Base-by-base conservation (phyloP, 2,888 invertebrate species). In the Orthonychiurus folsomi region DNA sequence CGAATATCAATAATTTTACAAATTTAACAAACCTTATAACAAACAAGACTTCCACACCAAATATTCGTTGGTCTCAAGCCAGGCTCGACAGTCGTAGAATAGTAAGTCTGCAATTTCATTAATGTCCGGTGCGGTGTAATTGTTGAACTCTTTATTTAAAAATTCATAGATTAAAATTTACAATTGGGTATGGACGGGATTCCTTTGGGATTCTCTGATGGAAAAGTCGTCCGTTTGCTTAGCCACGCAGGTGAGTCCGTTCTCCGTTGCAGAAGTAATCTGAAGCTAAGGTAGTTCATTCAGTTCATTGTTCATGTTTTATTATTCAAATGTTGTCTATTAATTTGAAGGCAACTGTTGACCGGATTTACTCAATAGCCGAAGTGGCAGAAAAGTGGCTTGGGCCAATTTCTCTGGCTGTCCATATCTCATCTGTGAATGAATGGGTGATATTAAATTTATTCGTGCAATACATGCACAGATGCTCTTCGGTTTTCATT, bases 341-440 rank as follows among this genome's bases (percentile, higher is more conserved):
- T n/a, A n/a, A n/a, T 52, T 54, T 58, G 0, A 91, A 93, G 76
- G 86, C 87, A 72, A 92, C 92, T 0, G 80, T 93, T 58, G 93
- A 93, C 74, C 83, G 89, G 66, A 77, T 93, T 9, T 82, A 84
- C 69, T 89, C 90, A 50, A 76, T 93, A 21, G 82, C 88, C 0
- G 85, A 86, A 69, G 88, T 90, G 50, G 86, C 88, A 0, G 83
- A 85, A 56, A 86, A 89, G 73, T 93, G 92, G 92, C 82, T 83
- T 5, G 92, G 91, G 0, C 88, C 91, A 0, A 87, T 93, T 73
- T 93, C 92, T 0, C 82, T 87, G 0, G 89, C 91, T 0, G 81
- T 90, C 0, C 93, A 86, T 76, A 86, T 87, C 3, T 73, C 66
- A 25, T 63, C 75, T 2, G 73, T 73, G 2, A 71, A 85, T 64